These are phyloP conservation scores for Takifugu ocellatus DNA, from an alignment of 2,797 vertebrate genomes.

Conservation along the genomic window DNA sequence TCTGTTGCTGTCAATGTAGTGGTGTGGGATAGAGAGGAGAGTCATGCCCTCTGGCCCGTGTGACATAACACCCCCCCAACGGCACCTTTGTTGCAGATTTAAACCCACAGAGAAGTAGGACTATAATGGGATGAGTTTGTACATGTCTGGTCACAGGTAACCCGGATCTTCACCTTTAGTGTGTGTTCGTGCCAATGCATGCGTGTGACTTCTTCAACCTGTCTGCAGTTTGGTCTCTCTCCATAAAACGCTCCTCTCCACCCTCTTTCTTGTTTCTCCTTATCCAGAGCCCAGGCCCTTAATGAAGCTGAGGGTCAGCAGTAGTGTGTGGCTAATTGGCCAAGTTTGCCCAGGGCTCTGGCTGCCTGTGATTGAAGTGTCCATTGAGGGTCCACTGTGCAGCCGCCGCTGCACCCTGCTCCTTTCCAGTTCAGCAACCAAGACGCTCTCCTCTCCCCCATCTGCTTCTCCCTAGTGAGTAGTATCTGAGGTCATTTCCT, in stretches of 20 bases:
- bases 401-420: conserved; percentile 53
- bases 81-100: conserved; percentile 31
- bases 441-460: conserved; percentile 47
- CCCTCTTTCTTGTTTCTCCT: conserved; percentile 19
- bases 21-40: conserved; percentile 25
- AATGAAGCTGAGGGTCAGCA: conserved; percentile 73
- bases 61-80: conserved; percentile 15
- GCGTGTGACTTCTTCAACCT: conserved; percentile 33
- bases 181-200: conserved; percentile 25
- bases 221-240: conserved; percentile 30
- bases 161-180: conserved; percentile 55
- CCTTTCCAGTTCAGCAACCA: conserved; percentile 65
- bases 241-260: conserved; percentile 22
- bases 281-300: conserved; percentile 66
- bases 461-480: conserved; percentile 64
- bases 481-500: conserved; percentile 45
- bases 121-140: conserved; percentile 6
- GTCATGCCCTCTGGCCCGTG: conserved; percentile 46
- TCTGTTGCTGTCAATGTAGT: conserved; percentile 72
- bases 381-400: conserved; percentile 58
- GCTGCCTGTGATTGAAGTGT: conserved; percentile 76
- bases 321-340: conserved; percentile 77
- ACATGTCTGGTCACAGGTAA: conserved; percentile 40
- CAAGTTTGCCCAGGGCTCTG: conserved; percentile 69
- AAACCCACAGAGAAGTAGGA: conserved; percentile 32